Percentiles rank a stretch among this genome's conserved stretches.
phyloP scores from a whole-genome alignment of 2,113 vertebrate species.

The Pelmatolapia mariae region DNA sequence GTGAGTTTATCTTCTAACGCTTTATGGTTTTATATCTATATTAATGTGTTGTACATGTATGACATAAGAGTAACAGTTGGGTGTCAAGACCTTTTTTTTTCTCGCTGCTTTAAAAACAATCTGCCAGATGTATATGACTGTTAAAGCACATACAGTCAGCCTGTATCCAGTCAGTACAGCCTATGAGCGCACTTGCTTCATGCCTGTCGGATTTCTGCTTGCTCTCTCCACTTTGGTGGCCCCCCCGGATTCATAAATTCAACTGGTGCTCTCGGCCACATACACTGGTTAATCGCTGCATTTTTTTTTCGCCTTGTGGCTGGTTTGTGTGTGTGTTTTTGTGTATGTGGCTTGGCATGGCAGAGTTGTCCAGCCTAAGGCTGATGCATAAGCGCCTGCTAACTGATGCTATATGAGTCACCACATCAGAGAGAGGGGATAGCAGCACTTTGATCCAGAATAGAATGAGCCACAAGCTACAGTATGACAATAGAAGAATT shows the following conservation, averaged over 20 bases:
- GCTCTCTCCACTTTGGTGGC: background rate
- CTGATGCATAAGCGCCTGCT: conserved; percentile 19
- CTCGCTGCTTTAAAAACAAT: background rate
- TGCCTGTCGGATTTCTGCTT: background rate
- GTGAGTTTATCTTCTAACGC: background rate
- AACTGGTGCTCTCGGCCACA: conserved; percentile 2
- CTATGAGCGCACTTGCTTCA: background rate
- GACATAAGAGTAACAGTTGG: background rate
- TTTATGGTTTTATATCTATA: background rate
- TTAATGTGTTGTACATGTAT: background rate
- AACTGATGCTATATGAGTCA: conserved; percentile 37
- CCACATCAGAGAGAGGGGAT: background rate
- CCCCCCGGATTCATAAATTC: background rate
- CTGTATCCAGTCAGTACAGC: conserved; percentile 6
- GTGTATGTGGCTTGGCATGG: background rate
- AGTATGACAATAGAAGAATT: conserved; percentile 13
- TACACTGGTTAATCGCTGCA: conserved; percentile 19
- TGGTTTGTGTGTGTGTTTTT: background rate
- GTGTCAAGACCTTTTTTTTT: conserved; percentile 5
- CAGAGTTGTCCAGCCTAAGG: conserved; percentile 29
- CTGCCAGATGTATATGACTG: conserved; percentile 1
- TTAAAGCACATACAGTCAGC: background rate
- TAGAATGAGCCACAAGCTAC: conserved; percentile 38
- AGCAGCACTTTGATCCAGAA: conserved; percentile 34
- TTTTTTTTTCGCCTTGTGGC: conserved; percentile 1